Evolutionary conservation across 2,888 invertebrate genomes (phyloP).

Genomic region (Hydroisotoma schaefferi): DNA sequence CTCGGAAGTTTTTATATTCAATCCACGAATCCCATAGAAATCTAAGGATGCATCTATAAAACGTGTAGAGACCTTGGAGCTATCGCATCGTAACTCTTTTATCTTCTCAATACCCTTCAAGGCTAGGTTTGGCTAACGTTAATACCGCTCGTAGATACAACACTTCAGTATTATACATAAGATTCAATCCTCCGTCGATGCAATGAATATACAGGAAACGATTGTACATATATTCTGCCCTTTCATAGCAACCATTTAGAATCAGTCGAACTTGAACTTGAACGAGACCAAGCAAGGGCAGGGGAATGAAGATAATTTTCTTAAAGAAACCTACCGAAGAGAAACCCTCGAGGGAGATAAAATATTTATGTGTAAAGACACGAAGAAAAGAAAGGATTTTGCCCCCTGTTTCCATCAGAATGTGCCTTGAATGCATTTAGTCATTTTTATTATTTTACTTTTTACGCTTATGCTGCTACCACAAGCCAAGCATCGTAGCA

Average conservation of each 20-base stretch:
- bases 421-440: constrained; percentile 10
- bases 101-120: constrained; percentile 1
- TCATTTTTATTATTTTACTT: background rate
- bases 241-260: no score
- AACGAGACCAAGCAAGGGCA: background rate
- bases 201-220: no score
- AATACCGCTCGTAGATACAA: no score
- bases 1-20: no score
- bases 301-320: constrained; percentile 10
- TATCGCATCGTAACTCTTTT: background rate
- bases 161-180: background rate
- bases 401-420: constrained; percentile 6
- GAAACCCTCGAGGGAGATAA: constrained; percentile 15
- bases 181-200: no score
- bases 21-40: constrained; percentile 2
- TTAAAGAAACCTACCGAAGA: constrained; percentile 6
- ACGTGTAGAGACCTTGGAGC: background rate
- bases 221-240: no score
- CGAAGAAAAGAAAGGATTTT: constrained; percentile 5
- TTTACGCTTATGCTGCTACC: background rate
- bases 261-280: no score
- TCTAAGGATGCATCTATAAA: background rate
- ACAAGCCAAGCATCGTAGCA: no score
- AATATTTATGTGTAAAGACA: background rate
- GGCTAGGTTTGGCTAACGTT: no score